Percentiles rank a stretch among this genome's conserved stretches.
Evolutionary conservation across 2,888 invertebrate species (phyloP).

Genomic region (Horisme vitalbata): DNA sequence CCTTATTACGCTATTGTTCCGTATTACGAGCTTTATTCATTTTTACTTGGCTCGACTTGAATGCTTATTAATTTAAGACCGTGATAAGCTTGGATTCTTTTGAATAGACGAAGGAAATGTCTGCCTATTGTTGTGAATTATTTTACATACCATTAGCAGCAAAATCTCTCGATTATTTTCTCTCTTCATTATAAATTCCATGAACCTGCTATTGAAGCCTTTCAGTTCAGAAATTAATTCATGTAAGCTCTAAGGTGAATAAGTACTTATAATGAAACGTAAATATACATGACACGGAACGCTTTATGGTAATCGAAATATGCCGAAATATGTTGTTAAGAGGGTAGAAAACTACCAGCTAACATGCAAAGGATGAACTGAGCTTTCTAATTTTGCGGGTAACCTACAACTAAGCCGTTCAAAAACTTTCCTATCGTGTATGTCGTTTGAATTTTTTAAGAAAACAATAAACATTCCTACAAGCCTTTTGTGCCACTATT

Average conservation of each 20-base stretch:
- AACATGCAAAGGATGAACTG: constrained; percentile 80
- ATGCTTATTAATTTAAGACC: constrained; percentile 83
- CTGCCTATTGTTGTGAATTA: constrained; percentile 75
- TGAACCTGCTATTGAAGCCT: constrained; percentile 27
- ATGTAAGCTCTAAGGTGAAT: constrained; percentile 52
- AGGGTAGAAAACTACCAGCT: constrained; percentile 76
- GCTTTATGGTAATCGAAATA: constrained; percentile 83
- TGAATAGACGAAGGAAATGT: constrained; percentile 77
- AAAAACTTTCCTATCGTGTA: constrained; percentile 67
- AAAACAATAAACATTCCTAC: constrained; percentile 68
- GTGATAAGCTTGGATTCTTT: constrained; percentile 81
- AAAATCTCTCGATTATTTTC: constrained; percentile 37
- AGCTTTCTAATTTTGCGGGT: constrained; percentile 75
- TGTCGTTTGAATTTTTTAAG: constrained; percentile 69
- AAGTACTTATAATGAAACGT: constrained; percentile 61
- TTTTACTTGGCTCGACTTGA: constrained; percentile 83
- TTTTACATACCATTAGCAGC: constrained; percentile 71
- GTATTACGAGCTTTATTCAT: constrained; percentile 82
- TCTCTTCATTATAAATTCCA: constrained; percentile 22
- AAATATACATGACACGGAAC: constrained; percentile 77
- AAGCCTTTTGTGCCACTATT: constrained; percentile 64
- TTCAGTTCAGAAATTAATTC: constrained; percentile 62
- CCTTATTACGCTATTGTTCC: constrained; percentile 81
- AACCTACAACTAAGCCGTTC: constrained; percentile 67
- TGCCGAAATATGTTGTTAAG: constrained; percentile 82